Base-by-base conservation (phyloP, 2,113 vertebrate genomes). In the Oryzias javanicus region DNA sequence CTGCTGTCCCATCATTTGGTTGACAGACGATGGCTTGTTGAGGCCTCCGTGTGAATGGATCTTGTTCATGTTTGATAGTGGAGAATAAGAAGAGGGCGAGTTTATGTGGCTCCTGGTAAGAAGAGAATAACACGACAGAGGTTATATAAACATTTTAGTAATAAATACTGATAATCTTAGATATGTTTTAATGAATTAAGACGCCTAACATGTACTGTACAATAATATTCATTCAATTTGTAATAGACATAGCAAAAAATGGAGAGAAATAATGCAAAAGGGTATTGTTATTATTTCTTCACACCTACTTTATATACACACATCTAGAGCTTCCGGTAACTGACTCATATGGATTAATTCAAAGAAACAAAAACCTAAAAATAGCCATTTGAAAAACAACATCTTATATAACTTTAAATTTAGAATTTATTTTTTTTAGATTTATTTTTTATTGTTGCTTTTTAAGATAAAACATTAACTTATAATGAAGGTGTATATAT, bases 1-100 rank as follows among this genome's bases (percentile, higher is more conserved):
- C 4, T 95, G 93, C 87, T 97, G 96, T 17, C 95, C 93, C 57
- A 95, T 92, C 77, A 98, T 89, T 89, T 98, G 97, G 88, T 94
- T 96, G 84, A 97, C 92, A 0, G 95, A 93, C 0, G 96, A 93
- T 56, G 93, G 90, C 79, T 98, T 98, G 90, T 86, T 91, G 72
- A 93, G 84, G 0, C 92, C 88, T 0, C 90, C 57, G 0, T 95
- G 97, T 0, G 78, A 24, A 0, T 96, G 96, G 0, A 90, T 84
- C 74, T 97, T 98, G 72, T 89, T 96, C 88, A 94, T 92, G 79
- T 94, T 94, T 0, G 94, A 94, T 14, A 98, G 81, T 2, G 94
- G 91, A 0, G 97, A 92, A 3, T 97, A 99, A 49, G 93, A 88
- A 7, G 94, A 81, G 0, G 94, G 88, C 0, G 94, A 83, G 51